Evolutionary conservation across 2,888 invertebrate species (phyloP).

Genomic region (Salticus scenicus): DNA sequence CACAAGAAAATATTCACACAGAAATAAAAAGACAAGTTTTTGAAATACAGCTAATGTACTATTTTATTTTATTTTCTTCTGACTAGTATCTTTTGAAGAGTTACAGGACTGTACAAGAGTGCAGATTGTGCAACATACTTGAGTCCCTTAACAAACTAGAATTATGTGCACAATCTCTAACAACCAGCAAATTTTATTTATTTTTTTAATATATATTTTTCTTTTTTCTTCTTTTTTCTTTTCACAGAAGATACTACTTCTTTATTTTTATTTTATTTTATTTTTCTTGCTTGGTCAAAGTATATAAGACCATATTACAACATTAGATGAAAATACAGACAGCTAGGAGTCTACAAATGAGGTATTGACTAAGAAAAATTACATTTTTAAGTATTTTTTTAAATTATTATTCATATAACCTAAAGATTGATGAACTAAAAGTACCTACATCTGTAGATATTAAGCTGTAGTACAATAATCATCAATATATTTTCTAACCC

Average conservation of each 20-base stretch:
- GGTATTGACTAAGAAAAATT: conserved; percentile 61
- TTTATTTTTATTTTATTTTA: conserved; percentile 43
- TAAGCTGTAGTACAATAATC: neutral
- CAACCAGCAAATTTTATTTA: conserved; percentile 66
- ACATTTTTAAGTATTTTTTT: conserved; percentile 32
- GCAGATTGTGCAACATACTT: conserved; percentile 69
- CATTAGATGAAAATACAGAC: conserved; percentile 54
- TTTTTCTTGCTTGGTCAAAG: conserved; percentile 44
- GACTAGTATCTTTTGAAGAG: conserved; percentile 69
- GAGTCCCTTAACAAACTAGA: conserved; percentile 66
- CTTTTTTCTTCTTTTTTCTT: conserved; percentile 1
- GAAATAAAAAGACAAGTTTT: neutral
- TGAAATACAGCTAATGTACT: conserved; percentile 64
- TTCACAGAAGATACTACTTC: conserved; percentile 39
- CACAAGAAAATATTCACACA: neutral
- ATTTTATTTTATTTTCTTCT: conserved; percentile 69
- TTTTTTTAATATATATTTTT: conserved; percentile 13
- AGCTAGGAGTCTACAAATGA: conserved; percentile 63
- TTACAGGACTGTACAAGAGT: conserved; percentile 68
- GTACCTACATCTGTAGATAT: neutral
- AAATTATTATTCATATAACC: conserved; percentile 5
- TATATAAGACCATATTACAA: conserved; percentile 52
- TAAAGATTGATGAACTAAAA: neutral
- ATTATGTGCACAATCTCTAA: conserved; percentile 69
- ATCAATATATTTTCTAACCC: neutral